These are phyloP conservation scores for Taeniopygia guttata DNA, from an alignment of 2,797 vertebrate genomes.

Conservation along the genomic window DNA sequence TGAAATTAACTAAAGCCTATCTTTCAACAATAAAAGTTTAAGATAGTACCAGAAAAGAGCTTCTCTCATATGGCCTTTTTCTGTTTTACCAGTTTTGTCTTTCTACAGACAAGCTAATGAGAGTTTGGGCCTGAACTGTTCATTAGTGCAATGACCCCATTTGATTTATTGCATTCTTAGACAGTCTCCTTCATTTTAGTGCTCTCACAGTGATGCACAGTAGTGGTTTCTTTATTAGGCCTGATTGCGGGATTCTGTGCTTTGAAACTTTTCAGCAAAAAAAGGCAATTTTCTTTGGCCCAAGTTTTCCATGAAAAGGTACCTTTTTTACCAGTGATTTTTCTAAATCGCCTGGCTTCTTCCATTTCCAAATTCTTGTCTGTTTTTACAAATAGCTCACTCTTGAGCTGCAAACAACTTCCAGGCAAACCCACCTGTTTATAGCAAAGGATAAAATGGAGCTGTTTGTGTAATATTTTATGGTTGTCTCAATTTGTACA, in stretches of 20 bases:
- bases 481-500: not conserved
- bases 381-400: not conserved
- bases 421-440: not conserved
- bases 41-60: constrained; percentile 12
- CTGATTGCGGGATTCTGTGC: not conserved
- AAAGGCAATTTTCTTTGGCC: not conserved
- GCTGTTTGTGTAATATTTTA: not conserved
- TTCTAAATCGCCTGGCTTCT: not conserved
- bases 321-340: not conserved
- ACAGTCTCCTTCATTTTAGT: not conserved
- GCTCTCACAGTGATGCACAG: constrained; percentile 1
- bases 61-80: constrained; percentile 26
- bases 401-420: not conserved
- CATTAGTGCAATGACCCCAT: constrained; percentile 21
- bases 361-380: not conserved
- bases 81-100: constrained; percentile 50
- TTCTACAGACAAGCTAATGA: constrained; percentile 52
- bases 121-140: constrained; percentile 10
- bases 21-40: constrained; percentile 52
- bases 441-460: not conserved
- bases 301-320: not conserved
- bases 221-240: constrained; percentile 23
- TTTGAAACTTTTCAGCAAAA: not conserved
- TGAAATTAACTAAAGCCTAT: constrained; percentile 62
- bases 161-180: constrained; percentile 47